phyloP scores from a whole-genome alignment of 23 tunicate species.

The Corella eumyota region DNA sequence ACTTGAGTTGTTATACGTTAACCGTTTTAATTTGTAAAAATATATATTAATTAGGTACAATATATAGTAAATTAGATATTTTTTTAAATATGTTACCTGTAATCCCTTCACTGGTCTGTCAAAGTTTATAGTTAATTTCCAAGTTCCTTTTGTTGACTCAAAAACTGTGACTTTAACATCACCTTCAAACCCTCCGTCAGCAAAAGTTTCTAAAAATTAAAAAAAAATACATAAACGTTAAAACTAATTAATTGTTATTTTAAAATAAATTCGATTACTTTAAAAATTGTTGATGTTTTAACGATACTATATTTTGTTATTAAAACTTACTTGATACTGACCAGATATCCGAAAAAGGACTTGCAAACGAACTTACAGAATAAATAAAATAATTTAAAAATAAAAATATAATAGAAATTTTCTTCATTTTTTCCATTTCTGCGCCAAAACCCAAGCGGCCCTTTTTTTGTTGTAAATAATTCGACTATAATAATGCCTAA shows the following conservation, averaged over 20 bases:
- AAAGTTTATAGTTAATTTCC: constrained; percentile 31
- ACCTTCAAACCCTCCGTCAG: constrained; percentile 49
- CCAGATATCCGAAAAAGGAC: constrained; percentile 29
- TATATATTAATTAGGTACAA: neutral
- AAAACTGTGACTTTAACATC: constrained; percentile 28
- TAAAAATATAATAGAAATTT: too few species aligned
- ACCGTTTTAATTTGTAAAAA: neutral
- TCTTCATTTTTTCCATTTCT: too few species aligned
- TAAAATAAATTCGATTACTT: neutral
- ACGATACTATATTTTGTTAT: neutral
- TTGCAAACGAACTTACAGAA: constrained; percentile 10
- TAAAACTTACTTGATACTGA: constrained; percentile 24
- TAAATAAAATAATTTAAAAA: neutral
- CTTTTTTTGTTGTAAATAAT: too few species aligned
- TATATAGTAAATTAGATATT: neutral
- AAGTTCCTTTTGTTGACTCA: neutral
- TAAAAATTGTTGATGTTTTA: neutral
- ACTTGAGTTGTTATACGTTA: too few species aligned
- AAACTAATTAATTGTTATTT: too few species aligned
- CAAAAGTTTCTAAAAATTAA: constrained; percentile 14
- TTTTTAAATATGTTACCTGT: constrained; percentile 9
- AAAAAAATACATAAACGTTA: neutral
- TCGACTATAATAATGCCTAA: too few species aligned
- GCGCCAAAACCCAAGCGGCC: too few species aligned
- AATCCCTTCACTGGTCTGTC: constrained; percentile 53